phyloP scores from a whole-genome alignment of 2,888 invertebrate species.

The Phaonia tiefii region DNA sequence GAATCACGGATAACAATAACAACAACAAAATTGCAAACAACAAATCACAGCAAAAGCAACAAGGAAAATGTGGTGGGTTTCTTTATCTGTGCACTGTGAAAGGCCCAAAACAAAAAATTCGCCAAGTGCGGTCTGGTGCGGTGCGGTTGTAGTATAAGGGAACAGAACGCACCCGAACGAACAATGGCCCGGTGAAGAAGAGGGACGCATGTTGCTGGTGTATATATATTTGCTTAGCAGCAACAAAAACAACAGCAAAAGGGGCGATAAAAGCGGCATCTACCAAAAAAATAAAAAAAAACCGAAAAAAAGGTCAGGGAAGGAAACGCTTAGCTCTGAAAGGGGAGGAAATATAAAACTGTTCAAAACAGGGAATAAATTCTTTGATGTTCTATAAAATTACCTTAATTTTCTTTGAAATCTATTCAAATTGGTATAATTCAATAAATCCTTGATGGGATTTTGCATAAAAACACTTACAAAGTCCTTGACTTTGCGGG shows the following conservation, averaged over 20 bases:
- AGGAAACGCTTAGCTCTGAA: constrained; percentile 29
- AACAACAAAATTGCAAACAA: constrained; percentile 34
- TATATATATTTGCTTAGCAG: constrained; percentile 30
- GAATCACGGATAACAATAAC: constrained; percentile 57
- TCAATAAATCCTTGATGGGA: not conserved
- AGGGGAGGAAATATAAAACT: constrained; percentile 6
- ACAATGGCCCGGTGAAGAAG: not conserved
- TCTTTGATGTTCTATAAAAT: not conserved
- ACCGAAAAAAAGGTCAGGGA: constrained; percentile 51
- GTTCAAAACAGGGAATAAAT: not conserved
- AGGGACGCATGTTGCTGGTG: not conserved
- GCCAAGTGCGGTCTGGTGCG: too few species aligned
- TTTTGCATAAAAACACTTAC: not conserved
- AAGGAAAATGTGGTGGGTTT: constrained; percentile 49
- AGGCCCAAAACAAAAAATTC: constrained; percentile 38
- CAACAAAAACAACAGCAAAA: constrained; percentile 6
- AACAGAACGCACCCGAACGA: not conserved
- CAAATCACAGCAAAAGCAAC: constrained; percentile 31
- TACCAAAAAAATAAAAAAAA: constrained; percentile 35
- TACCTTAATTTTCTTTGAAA: constrained; percentile 17
- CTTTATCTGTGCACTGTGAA: constrained; percentile 4
- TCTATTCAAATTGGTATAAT: not conserved
- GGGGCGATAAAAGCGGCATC: not conserved
- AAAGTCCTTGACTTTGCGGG: constrained; percentile 64
- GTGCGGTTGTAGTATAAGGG: too few species aligned